Base-by-base conservation (phyloP, 2,113 vertebrate species). In the Oncorhynchus nerka region DNA sequence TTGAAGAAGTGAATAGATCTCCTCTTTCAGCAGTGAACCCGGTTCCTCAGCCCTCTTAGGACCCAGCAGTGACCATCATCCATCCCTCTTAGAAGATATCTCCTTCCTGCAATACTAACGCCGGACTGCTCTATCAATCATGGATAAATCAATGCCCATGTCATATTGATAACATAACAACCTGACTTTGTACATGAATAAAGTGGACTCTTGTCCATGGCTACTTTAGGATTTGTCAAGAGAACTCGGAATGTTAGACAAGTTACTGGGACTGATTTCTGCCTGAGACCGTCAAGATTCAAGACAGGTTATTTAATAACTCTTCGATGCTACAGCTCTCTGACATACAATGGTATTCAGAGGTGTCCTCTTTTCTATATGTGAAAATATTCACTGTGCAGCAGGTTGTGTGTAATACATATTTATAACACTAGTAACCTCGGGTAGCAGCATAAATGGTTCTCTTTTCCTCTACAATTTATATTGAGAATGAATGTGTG, bases 21-120 rank as follows among this genome's bases (percentile, higher is more conserved):
- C 5, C 59, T 13, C 61, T 20, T 70, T 28, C 85, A 87, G 87
- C 77, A 80, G 79, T 74, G 75, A 80, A 82, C 77, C 73, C 86
- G 24, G 77, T 77, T 55, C 84, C 87, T 69, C 89, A 89, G 72
- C 68, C 89, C 59, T 89, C 84, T 0, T 93, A 90, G 77, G 28
- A 76, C 61, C 74, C 57, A 49, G 39, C 15, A 13, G 20, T n/a
- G 24, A 32, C 34, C 62, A 32, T 74, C 61, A 13, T 20, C 72
- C 73, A 57, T 57, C 11, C 30, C 24, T 73, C 34, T 70, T 70
- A 71, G 32, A 39, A 22, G 34, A 75, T 4, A 45, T 65, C 22
- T 76, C 22, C 75, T 16, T 66, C 49, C 66, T 73, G 12, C 67
- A 69, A 13, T 49, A 65, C 22, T 49, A 22, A 76, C 26, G 22